Conservation (phyloP, 2,113 vertebrate genomes). For the Odocoileus virginianus region DNA sequence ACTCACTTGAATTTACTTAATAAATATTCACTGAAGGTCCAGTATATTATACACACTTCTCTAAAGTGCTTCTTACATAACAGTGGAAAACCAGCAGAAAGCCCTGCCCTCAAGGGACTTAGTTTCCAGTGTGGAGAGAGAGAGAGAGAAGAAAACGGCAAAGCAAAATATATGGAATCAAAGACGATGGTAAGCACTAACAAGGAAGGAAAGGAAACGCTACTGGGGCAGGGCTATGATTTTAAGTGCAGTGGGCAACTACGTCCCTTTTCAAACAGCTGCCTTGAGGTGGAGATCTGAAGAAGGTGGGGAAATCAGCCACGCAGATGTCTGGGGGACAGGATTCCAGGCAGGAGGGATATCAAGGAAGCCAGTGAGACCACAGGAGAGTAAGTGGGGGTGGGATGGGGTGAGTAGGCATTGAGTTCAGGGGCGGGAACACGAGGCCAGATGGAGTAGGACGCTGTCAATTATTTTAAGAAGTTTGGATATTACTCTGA, state of each 20-base stretch:
- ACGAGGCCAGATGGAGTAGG: background rate
- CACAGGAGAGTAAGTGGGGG: background rate
- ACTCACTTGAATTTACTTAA: background rate
- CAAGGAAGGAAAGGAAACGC: background rate
- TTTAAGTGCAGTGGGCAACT: background rate
- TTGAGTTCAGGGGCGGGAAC: background rate
- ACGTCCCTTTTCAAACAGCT: background rate
- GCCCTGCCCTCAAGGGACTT: background rate
- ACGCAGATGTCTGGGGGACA: background rate
- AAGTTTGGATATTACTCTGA: background rate
- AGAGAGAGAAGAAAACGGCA: background rate
- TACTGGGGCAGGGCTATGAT: background rate
- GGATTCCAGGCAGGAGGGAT: background rate
- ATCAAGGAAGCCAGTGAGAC: background rate
- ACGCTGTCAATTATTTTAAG: background rate
- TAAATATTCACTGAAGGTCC: background rate
- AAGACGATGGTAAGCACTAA: background rate
- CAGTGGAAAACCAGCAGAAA: background rate
- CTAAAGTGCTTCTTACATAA: background rate
- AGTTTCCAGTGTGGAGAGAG: background rate
- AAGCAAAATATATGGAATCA: background rate
- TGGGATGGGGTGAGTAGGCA: rapidly evolving
- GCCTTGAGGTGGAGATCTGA: background rate
- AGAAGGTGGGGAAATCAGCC: background rate
- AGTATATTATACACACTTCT: background rate